Conservation (phyloP, 2,888 invertebrate genomes). For the Pomacea canaliculata region DNA sequence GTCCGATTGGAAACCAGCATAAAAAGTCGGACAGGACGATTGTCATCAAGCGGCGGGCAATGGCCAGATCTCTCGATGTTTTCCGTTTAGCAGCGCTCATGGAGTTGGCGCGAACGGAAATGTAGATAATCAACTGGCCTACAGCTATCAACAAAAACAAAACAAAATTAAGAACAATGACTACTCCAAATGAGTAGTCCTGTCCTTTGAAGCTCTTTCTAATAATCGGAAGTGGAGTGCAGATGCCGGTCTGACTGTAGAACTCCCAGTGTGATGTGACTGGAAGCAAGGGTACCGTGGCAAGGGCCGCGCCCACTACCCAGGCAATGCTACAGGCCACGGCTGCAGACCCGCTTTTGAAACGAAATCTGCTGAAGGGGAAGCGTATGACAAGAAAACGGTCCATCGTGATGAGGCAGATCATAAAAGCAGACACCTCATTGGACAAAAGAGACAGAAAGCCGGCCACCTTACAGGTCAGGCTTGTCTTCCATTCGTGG, state of each 20-base stretch:
- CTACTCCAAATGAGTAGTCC: neutral
- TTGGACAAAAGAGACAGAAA: conserved; percentile 69
- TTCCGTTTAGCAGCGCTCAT: neutral
- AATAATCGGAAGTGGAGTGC: conserved; percentile 65
- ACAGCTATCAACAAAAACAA: neutral
- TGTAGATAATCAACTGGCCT: neutral
- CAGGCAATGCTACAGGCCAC: conserved; percentile 47
- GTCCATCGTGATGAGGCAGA: conserved; percentile 77
- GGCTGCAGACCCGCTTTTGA: conserved; percentile 47
- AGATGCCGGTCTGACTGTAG: conserved; percentile 58
- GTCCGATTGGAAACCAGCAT: conserved; percentile 1
- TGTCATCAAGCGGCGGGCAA: neutral
- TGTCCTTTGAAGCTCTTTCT: conserved; percentile 24
- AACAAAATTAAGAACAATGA: conserved; percentile 1
- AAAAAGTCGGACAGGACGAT: neutral
- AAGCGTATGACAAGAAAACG: conserved; percentile 76
- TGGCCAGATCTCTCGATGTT: neutral
- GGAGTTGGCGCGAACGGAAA: conserved; percentile 1
- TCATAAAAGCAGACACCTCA: conserved; percentile 76
- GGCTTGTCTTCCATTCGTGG: conserved; percentile 41
- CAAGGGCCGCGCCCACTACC: conserved; percentile 51
- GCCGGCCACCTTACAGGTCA: conserved; percentile 44
- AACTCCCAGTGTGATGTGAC: conserved; percentile 48
- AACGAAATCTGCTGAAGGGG: conserved; percentile 69
- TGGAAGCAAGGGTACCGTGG: conserved; percentile 58